phyloP scores from a whole-genome alignment of 2,888 invertebrate genomes.

The Cryptus armator region DNA sequence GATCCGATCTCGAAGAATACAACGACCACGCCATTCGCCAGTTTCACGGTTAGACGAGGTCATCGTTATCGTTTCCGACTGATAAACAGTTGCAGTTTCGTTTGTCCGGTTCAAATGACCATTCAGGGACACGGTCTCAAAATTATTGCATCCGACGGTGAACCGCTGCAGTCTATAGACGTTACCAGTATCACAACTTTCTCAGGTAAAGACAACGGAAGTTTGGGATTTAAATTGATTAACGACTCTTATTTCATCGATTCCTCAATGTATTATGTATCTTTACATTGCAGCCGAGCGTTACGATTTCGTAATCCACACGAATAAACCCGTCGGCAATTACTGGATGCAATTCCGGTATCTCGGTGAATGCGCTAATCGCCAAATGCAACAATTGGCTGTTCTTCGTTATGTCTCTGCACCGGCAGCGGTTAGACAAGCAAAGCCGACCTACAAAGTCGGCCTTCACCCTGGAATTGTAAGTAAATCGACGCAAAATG shows the following conservation, averaged over 20 bases:
- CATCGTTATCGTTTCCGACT: constrained; percentile 86
- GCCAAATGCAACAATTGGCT: constrained; percentile 84
- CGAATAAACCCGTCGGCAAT: constrained; percentile 83
- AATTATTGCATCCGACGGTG: constrained; percentile 86
- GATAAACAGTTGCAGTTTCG: constrained; percentile 86
- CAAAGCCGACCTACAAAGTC: constrained; percentile 78
- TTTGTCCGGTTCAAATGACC: constrained; percentile 86
- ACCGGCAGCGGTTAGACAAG: constrained; percentile 53
- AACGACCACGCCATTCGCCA: constrained; percentile 75
- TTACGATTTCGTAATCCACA: constrained; percentile 87
- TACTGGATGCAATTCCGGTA: constrained; percentile 87
- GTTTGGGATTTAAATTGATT: not conserved
- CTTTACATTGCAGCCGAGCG: constrained; percentile 87
- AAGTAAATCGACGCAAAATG: constrained; percentile 81
- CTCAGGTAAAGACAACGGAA: constrained; percentile 86
- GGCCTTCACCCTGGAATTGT: constrained; percentile 82
- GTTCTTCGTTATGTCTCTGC: constrained; percentile 84
- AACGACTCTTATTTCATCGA: not conserved
- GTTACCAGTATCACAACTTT: constrained; percentile 85
- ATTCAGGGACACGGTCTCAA: constrained; percentile 86
- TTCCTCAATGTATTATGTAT: not conserved
- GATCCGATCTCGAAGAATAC: constrained; percentile 67
- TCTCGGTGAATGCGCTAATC: constrained; percentile 84
- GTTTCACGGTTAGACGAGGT: constrained; percentile 83
- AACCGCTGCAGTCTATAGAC: constrained; percentile 85